Percentiles rank a stretch among this genome's conserved stretches.
Evolutionary conservation across 2,888 invertebrate genomes (phyloP).

Genomic region (Drosophila infuscata): DNA sequence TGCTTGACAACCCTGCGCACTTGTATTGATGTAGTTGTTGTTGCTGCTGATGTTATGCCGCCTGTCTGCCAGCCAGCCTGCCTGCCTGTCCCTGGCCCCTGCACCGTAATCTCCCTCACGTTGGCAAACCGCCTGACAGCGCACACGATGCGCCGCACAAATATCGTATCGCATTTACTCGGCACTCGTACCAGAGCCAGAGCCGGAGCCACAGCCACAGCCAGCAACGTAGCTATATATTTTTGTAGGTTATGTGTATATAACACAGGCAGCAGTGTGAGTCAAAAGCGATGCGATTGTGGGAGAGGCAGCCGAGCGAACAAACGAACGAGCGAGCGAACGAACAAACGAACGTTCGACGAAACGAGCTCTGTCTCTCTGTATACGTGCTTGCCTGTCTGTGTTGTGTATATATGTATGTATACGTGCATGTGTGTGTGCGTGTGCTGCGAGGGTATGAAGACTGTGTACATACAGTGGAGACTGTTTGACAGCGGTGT

Average conservation of each 20-base stretch:
- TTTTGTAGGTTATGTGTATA: conserved; percentile 84
- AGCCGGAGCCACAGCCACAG: conserved; percentile 48
- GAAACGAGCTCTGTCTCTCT: conserved; percentile 65
- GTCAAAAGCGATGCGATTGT: conserved; percentile 72
- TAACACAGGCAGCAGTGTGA: conserved; percentile 76
- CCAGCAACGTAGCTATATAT: conserved; percentile 66
- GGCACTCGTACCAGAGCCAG: conserved; percentile 57
- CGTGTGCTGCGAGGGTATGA: conserved; percentile 59
- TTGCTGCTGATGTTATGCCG: conserved; percentile 78
- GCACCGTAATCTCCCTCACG: conserved; percentile 34
- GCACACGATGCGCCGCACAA: conserved; percentile 76
- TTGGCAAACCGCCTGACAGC: conserved; percentile 74
- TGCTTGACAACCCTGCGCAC: conserved; percentile 62
- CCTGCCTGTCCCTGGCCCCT: conserved; percentile 35
- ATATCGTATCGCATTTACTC: conserved; percentile 74
- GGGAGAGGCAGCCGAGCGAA: conserved; percentile 69
- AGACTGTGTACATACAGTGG: conserved; percentile 60
- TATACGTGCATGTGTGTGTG: conserved; percentile 30
- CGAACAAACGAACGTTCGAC: conserved; percentile 13
- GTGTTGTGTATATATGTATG: conserved; percentile 41
- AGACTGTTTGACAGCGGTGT: conserved; percentile 9
- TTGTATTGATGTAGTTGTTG: conserved; percentile 58
- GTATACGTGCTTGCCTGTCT: conserved; percentile 30
- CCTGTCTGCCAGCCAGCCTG: conserved; percentile 76
- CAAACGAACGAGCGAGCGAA: conserved; percentile 40